Evolutionary conservation across 2,888 invertebrate genomes (phyloP), one percentile per base, ranked within the genome.

Genomic region (Noctua pronuba): DNA sequence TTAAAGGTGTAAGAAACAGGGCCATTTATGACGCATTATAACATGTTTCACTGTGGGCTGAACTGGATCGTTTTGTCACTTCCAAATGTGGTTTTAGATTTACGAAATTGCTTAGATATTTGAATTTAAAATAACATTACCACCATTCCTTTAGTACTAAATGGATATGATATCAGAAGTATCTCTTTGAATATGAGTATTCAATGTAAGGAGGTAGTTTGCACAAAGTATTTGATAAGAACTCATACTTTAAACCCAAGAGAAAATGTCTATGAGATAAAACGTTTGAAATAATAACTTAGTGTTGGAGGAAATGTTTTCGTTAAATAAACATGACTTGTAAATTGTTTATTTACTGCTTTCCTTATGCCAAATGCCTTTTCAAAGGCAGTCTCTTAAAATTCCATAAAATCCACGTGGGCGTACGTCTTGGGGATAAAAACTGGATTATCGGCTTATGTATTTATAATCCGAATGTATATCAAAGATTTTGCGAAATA

Each of bases 371-470:
- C 78, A 87, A 88, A 89, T 79, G 71, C 62, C 74, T 82, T 80
- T 83, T 86, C 75, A 78, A 85, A 88, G 85, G 90, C 87, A 93
- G 92, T 93, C 91, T 92, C 92, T 94, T 94, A 94, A 93, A 94
- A 92, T 90, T 86, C 83, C 88, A 91, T 92, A 91, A 92, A 91
- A 88, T 80, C 76, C 62, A 89, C 84, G 95, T 94, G 90, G 95
- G 96, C 90, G 95, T 92, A 88, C 88, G 86, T 85, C 89, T 92
- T 82, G 87, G 86, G 88, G 90, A 93, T 94, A 93, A 95, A 95
- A 95, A 94, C 86, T 91, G 94, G 95, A 96, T 96, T 95, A 95
- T 86, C 91, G 90, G 93, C 92, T 91, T 89, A 90, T 88, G 87
- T 88, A 88, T 89, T 90, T 82, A 90, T 95, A 94, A 94, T 95